Evolutionary conservation across 2,113 vertebrate species (phyloP).

Genomic region (Petromus typicus): DNA sequence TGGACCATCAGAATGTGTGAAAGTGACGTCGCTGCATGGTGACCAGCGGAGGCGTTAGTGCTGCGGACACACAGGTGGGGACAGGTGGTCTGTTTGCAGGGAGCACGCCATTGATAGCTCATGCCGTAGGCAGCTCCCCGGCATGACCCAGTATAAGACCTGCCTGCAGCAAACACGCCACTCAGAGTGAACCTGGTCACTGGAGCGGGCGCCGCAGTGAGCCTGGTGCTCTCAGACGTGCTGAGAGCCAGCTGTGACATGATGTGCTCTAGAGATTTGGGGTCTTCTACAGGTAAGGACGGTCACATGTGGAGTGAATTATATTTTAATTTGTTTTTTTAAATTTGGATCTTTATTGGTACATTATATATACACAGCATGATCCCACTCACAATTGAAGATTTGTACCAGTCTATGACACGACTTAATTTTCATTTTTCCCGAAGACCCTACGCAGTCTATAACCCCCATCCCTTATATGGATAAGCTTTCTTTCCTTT

Average conservation of each 20-base stretch:
- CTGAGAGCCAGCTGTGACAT: rapidly evolving
- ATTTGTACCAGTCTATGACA: no score
- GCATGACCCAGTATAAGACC: rapidly evolving
- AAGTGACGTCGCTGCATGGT: no score
- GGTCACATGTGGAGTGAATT: neutral
- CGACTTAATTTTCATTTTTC: no score
- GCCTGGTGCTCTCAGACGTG: rapidly evolving
- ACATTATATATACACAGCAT: no score
- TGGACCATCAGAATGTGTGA: no score
- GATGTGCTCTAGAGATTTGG: rapidly evolving
- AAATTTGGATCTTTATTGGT: neutral
- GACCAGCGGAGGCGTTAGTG: neutral
- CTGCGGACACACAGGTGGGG: neutral
- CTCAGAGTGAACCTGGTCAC: neutral
- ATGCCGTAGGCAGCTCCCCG: neutral
- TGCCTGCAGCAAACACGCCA: rapidly evolving
- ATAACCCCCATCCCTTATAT: no score
- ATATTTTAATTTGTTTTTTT: neutral
- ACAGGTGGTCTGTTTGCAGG: rapidly evolving
- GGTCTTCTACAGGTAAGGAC: neutral
- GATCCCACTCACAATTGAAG: no score
- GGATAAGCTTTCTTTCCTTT: no score
- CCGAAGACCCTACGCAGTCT: no score
- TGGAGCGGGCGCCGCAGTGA: rapidly evolving
- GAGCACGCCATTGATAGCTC: neutral